Base-by-base conservation (phyloP, 1,140 invertebrate genomes). In the Macrobrachium rosenbergii region DNA sequence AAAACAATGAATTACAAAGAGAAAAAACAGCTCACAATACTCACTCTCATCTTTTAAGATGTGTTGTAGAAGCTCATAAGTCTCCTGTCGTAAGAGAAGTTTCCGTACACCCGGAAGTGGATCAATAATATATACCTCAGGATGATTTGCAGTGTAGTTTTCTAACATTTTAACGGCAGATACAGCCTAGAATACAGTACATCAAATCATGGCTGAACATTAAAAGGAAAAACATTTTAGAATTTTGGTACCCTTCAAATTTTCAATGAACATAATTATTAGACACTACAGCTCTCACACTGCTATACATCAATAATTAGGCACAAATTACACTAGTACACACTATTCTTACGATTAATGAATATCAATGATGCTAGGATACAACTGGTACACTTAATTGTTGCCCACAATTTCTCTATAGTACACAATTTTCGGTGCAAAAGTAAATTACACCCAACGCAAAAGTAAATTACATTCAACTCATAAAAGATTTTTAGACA, bases 91-190 rank as follows among this genome's bases (percentile, higher is more conserved):
- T 64, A 81, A 59, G 58, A 87, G 76, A 10, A 87, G 78, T 63
- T 72, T 73, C 59, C 72, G 59, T 3, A 87, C 85, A 58, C 85
- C 85, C 62, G 85, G 67, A 23, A 87, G 78, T 19, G 85, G 85
- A 75, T 87, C 85, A 78, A 87, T 81, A 73, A 87, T 67, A 64
- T 75, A 76, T 10, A 58, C 73, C 45, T 87, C 79, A 23, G 85
- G 85, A 60, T 87, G 69, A n/a, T 82, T 63, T 21, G 43, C 45
- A 75, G 81, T 75, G 17, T 87, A 87, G 16, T 72, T 63, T 76
- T 87, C 85, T 64, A 87, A 63, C 85, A 81, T 87, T 23, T 63
- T 82, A 72, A 87, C 62, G 43, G 85, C 85, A 81, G 69, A 28
- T 76, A 75, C 19, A 82, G 85, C 85, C 85, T 87, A 60, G 63